phyloP scores from a whole-genome alignment of 2,113 vertebrate species.

The Hipposideros armiger region DNA sequence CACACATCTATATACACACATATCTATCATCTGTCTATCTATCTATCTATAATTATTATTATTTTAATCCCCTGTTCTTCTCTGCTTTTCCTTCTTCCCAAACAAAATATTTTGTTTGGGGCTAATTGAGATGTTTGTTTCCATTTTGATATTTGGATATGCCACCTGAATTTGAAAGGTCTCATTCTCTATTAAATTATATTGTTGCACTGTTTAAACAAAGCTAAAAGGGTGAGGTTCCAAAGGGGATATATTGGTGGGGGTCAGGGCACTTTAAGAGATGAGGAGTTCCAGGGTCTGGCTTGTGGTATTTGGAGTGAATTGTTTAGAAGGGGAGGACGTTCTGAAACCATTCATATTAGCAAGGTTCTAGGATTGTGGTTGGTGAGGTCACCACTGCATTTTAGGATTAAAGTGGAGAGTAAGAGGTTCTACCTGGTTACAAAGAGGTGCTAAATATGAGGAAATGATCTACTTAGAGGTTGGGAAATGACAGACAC shows the following conservation, averaged over 20 bases:
- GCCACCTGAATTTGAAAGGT: background rate
- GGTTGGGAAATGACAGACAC: background rate
- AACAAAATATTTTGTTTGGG: conserved; percentile 18
- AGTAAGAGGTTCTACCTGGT: background rate
- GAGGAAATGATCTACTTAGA: background rate
- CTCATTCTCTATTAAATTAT: background rate
- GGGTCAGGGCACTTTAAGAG: background rate
- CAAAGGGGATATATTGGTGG: background rate
- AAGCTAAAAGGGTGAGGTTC: background rate
- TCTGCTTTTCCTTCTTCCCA: background rate
- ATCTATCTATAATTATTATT: too few species aligned
- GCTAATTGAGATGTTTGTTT: background rate
- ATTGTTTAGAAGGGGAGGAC: background rate
- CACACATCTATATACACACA: too few species aligned
- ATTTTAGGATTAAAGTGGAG: background rate
- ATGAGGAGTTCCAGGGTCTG: background rate
- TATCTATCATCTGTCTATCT: too few species aligned
- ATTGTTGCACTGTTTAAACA: background rate
- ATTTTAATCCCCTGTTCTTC: too few species aligned
- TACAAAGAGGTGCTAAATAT: background rate
- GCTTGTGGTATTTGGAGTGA: background rate
- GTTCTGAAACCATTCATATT: background rate
- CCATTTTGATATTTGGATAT: background rate
- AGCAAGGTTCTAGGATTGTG: background rate
- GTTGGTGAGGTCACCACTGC: background rate